Evolutionary conservation across 2,888 invertebrate species (phyloP).

Genomic region (Heliconius sara): DNA sequence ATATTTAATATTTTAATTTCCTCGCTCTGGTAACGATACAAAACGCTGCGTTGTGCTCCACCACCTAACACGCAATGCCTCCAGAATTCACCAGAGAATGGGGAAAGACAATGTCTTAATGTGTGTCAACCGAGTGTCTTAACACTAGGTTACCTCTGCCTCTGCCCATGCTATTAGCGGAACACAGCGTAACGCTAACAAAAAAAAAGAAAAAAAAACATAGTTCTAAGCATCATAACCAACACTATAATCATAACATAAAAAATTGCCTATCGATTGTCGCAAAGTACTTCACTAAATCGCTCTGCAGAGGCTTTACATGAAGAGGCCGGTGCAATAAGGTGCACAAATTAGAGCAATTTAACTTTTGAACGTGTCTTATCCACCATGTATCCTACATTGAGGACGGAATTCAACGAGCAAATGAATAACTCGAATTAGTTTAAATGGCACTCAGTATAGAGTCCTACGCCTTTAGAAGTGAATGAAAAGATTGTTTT

Average conservation of each 20-base stretch:
- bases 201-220: background rate
- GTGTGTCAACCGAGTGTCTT: no score
- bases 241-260: background rate
- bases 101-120: no score
- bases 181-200: no score
- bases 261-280: constrained; percentile 32
- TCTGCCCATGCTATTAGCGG: no score
- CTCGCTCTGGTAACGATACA: no score
- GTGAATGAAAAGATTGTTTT: background rate
- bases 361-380: constrained; percentile 77
- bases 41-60: no score
- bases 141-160: no score
- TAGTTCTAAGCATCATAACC: background rate
- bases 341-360: constrained; percentile 80
- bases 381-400: constrained; percentile 56
- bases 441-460: constrained; percentile 29
- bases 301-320: constrained; percentile 68
- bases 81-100: no score
- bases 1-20: no score
- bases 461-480: constrained; percentile 8
- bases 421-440: constrained; percentile 49
- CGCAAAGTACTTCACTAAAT: constrained; percentile 62
- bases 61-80: no score
- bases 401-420: constrained; percentile 52
- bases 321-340: constrained; percentile 70